These are phyloP conservation scores for Craniophora ligustri DNA, from an alignment of 2,888 invertebrate species.

Conservation along the genomic window DNA sequence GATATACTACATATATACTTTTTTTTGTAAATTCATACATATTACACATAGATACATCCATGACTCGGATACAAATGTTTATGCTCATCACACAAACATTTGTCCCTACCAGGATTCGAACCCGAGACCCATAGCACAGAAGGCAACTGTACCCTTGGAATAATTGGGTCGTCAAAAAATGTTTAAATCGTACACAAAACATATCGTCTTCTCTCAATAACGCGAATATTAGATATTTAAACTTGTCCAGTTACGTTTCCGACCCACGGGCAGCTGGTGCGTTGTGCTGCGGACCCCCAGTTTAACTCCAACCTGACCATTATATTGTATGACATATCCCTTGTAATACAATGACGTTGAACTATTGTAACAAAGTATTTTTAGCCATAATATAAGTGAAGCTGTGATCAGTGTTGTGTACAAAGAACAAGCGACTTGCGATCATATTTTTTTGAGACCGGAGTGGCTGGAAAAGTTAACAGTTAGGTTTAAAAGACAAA, in stretches of 20 bases:
- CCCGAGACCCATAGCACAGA: no score
- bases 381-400: slow-evolving; percentile 65
- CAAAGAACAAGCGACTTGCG: slow-evolving; percentile 65
- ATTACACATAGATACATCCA: no score
- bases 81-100: no score
- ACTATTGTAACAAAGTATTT: slow-evolving; percentile 64
- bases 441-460: slow-evolving; percentile 70
- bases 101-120: no score
- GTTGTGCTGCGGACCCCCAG: slow-evolving; percentile 72
- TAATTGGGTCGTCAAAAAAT: no score
- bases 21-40: no score
- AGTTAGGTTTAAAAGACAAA: slow-evolving; percentile 85
- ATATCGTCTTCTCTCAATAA: no score
- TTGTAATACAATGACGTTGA: slow-evolving; percentile 79
- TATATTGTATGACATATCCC: slow-evolving; percentile 68
- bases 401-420: slow-evolving; percentile 78
- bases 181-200: no score
- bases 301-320: slow-evolving; percentile 75
- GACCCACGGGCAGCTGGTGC: slow-evolving; percentile 82
- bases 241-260: slow-evolving; percentile 82
- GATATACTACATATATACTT: no score
- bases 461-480: slow-evolving; percentile 78
- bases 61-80: no score
- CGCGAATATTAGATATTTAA: no score
- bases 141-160: no score